Evolutionary conservation across 2,113 vertebrate genomes (phyloP), one percentile per base, ranked within the genome.

Genomic region (Brachypodius melanocephalos): DNA sequence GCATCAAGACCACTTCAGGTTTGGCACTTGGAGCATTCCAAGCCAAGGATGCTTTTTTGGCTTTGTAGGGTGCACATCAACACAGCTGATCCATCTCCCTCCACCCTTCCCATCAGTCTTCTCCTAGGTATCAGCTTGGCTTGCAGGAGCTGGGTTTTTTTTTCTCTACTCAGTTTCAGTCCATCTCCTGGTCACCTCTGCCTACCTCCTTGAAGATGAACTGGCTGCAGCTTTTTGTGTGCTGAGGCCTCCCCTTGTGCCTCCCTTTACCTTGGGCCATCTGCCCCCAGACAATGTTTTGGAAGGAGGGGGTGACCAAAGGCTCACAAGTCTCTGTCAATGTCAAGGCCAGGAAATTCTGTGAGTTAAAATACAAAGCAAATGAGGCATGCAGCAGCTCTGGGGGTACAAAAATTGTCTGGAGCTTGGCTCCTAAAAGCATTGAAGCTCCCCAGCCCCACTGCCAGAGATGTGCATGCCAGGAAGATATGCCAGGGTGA

Each of bases 381-480:
- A 76, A 58, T 18, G 16, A 85, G 63, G 31, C 58, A 57, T 68
- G 54, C 58, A 89, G 49, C 26, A 85, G 12, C 6, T 73, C 34
- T 6, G 2, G 49, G 14, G 65, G 22, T 31, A n/a, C 14, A 55
- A 76, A 17, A n/a, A 61, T 5, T 2, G 16, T 48, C n/a, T 84
- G 61, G 52, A 93, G 13, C 29, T 88, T 8, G 5, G 32, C n/a
- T 90, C 29, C 43, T 71, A 21, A 32, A 89, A 84, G 28, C 31
- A 38, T 11, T 7, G 5, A 84, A 89, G 34, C 2, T 7, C n/a
- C 48, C 4, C 26, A 42, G 51, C 14, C 14, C 31, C 0, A 0
- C 32, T 81, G 65, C 48, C 38, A 1, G 5, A 51, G 29, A 49
- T 65, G 17, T 10, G 18, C 8, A 5, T 59, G 25, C 48, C 73